These are phyloP conservation scores for Hesperia comma DNA, from an alignment of 2,888 invertebrate genomes.

Conservation along the genomic window DNA sequence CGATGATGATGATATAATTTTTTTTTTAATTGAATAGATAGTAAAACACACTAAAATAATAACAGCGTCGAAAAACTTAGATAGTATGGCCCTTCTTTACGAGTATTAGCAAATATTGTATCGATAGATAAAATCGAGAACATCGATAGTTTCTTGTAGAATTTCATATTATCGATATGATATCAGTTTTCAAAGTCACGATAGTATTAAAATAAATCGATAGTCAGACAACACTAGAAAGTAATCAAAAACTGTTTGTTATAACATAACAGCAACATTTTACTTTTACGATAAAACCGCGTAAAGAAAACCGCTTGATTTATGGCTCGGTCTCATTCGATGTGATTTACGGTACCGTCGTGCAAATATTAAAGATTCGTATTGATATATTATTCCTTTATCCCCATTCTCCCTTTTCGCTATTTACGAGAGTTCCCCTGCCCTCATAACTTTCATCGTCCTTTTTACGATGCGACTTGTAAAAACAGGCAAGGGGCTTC, in stretches of 20 bases:
- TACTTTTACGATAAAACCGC: conserved; percentile 55
- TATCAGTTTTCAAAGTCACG: no score
- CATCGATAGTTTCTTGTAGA: no score
- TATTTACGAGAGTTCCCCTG: conserved; percentile 77
- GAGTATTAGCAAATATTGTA: no score
- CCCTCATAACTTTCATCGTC: conserved; percentile 81
- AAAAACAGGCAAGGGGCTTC: conserved; percentile 64
- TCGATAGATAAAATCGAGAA: no score
- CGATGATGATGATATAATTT: no score
- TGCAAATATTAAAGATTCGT: conserved; percentile 83
- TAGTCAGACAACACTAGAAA: background rate
- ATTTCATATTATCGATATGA: no score
- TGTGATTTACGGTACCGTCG: conserved; percentile 78
- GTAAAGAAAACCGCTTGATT: conserved; percentile 67
- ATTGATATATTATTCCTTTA: conserved; percentile 84
- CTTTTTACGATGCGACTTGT: conserved; percentile 77
- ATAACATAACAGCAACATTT: conserved; percentile 12
- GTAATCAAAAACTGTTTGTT: background rate
- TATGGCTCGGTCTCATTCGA: conserved; percentile 74
- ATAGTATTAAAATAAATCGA: no score
- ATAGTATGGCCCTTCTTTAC: no score
- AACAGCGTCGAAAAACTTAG: no score
- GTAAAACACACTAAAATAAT: no score
- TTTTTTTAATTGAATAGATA: no score
- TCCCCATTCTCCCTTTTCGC: conserved; percentile 78